Evolutionary conservation across 1,140 invertebrate species (phyloP), one percentile per base, ranked within the genome.

Genomic region (Brachionus paranguensis): DNA sequence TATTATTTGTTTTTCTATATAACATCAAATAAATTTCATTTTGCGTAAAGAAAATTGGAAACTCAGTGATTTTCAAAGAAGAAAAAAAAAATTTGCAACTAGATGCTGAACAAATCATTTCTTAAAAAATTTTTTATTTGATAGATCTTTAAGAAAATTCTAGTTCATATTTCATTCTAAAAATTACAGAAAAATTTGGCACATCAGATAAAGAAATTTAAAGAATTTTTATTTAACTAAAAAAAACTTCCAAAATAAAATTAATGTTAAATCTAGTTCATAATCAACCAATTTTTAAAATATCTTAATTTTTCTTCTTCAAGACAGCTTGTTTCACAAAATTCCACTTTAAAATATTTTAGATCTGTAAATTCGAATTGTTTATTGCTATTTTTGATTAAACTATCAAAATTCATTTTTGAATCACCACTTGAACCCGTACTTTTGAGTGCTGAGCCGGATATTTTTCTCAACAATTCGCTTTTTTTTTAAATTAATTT

Each of bases 391-490:
- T 41, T 27, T 8, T 81, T 29, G 7, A 81, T 12, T 8, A 81
- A 20, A 12, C 11, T 27, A 12, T 68, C 55, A 29, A 64, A 29
- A 43, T 50, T 41, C 2, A 17, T 11, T 81, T 81, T 76, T 20
- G 45, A 14, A 5, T 81, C 37, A 12, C 53, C 27, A 41, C 60
- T 33, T 60, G 29, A 41, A 27, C 37, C 43, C 0, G 78, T 81
- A 24, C 53, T 81, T 24, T 27, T 29, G 8, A 81, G 43, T 10
- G 47, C 53, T 68, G 53, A 55, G 2, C 50, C 20, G 12, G 47
- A 55, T 60, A 81, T 81, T 60, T 81, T 81, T 43, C 53, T 64
- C 33, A 81, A 68, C n/a, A 81, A 45, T 47, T 81, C 78, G 5
- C 76, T 78, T 78, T 14, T 50, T n/a, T 50, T 50, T 50, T 3